Evolutionary conservation across 2,888 invertebrate species (phyloP), one percentile per base, ranked within the genome.

Genomic region (Tetanocera ferruginea): DNA sequence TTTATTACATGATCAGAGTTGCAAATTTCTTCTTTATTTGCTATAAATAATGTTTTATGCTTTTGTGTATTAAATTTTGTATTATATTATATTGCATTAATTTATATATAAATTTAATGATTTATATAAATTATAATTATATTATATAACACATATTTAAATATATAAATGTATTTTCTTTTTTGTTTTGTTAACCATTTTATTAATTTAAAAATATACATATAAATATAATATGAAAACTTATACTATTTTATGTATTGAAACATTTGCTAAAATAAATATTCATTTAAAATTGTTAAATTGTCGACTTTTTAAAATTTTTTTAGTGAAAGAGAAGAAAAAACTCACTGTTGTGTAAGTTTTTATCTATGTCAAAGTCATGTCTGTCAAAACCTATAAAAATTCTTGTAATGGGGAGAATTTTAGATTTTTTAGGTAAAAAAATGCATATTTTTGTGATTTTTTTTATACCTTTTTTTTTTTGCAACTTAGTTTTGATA

Each of bases 111-210:
- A 43, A 51, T 66, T 66, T 77, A 79, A 51, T 66, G 37, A 23
- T 52, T 75, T 66, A 37, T 75, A 34, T 2, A 14, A 64, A 34
- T 31, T 31, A 14, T 64, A 49, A 9, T 49, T 69, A 76, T 76
- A 80, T 79, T 72, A 60, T 43, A 11, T 43, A 43, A 74, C 34
- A 57, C 67, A 69, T 71, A 43, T 23, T 49, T 19, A 57, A 66
- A 31, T 62, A 19, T 69, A 67, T 52, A 57, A 25, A 73, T 57
- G 51, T 49, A 66, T 43, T 55, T 43, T 52, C 23, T 69, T 69
- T 75, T 72, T 80, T 80, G 80, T 82, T 80, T 80, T 82, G 81
- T 82, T 82, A 82, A 80, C 78, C 80, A 79, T 76, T 69, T 67
- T 76, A 76, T 82, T 80, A 78, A 81, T 79, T 79, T 78, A 80